Evolutionary conservation across 92 coral and sea anemone genomes (phyloP), one percentile per base, ranked within the genome.

Genomic region (Chrysogorgia sp.): DNA sequence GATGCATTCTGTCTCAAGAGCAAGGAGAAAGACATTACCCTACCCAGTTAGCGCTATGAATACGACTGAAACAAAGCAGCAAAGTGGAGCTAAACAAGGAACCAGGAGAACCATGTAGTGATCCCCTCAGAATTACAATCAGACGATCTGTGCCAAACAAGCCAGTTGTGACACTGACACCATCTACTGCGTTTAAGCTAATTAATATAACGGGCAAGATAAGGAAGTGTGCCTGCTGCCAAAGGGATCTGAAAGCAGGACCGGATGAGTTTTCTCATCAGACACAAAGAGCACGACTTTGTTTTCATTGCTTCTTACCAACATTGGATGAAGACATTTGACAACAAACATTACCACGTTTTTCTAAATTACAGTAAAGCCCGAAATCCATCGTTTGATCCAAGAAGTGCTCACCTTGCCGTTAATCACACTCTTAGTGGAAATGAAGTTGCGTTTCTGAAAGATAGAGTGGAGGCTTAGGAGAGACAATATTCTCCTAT

Each of bases 281-380:
- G 88, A 24, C 91, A 74, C 80, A 87, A 87, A 61, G 87, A 83
- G 52, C 90, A 87, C 59, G 88, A 87, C 47, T 87, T 63, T 68
- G 76, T 84, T 1, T 88, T 84, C 75, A 45, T 84, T 57, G 48
- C 67, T 23, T 14, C 45, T 30, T 37, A 19, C 48, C 49, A 35
- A 24, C 67, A 84, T 40, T 84, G 83, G 83, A 84, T 84, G 57
- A 79, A 84, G 53, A 88, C 88, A 24, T 83, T 87, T 50, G 88
- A 87, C 4, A 87, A 87, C 45, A 87, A 87, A 40, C 91, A 87
- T 79, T 79, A 58, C 31, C 85, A 83, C 63, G 53, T 83, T 21
- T 78, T 68, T 28, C 58, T 43, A 14, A 79, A 79, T 25, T 83
- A 82, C 43, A 53, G 77, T n/a, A 32, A n/a, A 29, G 80, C 63